Conservation (phyloP, 1,140 invertebrate genomes). For the Oryzaephilus surinamensis region DNA sequence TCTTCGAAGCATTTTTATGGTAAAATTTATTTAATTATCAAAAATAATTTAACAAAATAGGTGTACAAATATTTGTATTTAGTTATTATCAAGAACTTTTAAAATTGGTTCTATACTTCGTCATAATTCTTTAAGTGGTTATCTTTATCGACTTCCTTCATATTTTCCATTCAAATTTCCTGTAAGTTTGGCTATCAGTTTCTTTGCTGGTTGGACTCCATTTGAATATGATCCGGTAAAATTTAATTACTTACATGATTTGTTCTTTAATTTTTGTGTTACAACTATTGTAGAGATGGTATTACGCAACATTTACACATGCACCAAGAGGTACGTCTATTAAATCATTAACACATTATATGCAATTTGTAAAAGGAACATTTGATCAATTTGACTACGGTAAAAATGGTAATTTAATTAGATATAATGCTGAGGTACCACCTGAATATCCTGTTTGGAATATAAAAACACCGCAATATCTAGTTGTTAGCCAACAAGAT, state of each 20-base stretch:
- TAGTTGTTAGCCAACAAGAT: conserved; percentile 2
- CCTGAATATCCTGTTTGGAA: not conserved
- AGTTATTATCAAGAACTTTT: not conserved
- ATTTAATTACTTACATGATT: not conserved
- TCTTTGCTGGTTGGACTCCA: not conserved
- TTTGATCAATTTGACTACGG: conserved; percentile 4
- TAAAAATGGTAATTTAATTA: not conserved
- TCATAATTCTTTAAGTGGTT: not conserved
- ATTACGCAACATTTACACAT: not conserved
- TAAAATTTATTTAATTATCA: no score
- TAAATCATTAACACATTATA: conserved; percentile 1
- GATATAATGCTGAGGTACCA: not conserved
- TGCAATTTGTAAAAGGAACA: not conserved
- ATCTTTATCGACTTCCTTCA: not conserved
- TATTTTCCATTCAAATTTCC: conserved; percentile 3
- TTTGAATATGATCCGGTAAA: conserved; percentile 3
- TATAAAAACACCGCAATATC: not conserved
- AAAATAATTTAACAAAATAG: not conserved
- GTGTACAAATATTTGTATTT: not conserved
- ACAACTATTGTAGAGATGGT: conserved; percentile 5
- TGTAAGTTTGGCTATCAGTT: not conserved
- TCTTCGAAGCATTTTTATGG: not conserved
- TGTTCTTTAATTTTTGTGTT: not conserved
- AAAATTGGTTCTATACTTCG: not conserved
- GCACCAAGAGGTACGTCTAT: no score